Conservation (phyloP, 2,888 invertebrate species). For the Allacma fusca region DNA sequence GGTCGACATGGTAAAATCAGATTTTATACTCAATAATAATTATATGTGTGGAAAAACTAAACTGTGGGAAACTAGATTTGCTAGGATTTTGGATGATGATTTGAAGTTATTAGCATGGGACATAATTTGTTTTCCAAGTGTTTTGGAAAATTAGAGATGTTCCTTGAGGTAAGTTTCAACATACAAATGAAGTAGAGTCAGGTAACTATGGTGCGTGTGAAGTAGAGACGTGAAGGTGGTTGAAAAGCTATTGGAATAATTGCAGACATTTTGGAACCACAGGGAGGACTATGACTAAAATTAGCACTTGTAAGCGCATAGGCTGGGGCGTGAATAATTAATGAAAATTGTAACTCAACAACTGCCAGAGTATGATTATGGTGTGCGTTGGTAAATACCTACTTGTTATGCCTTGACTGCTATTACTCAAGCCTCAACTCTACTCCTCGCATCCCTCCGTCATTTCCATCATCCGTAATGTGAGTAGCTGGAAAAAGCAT, state of each 20-base stretch:
- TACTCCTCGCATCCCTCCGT: background rate
- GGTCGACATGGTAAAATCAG: no score
- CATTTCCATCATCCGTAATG: background rate
- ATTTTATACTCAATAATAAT: no score
- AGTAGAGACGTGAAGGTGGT: no score
- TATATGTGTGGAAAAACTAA: no score
- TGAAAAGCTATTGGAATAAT: background rate
- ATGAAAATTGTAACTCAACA: constrained; percentile 13
- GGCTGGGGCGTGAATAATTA: constrained; percentile 17
- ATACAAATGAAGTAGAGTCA: no score
- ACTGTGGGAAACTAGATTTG: no score
- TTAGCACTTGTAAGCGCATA: constrained; percentile 3
- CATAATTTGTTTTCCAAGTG: no score
- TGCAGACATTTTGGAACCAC: constrained; percentile 2
- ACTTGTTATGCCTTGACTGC: constrained; percentile 11
- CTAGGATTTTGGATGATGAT: no score
- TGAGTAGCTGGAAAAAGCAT: background rate
- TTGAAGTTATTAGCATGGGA: no score
- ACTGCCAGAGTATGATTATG: constrained; percentile 4
- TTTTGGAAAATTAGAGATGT: no score
- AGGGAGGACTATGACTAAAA: constrained; percentile 4
- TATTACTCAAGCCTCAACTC: background rate
- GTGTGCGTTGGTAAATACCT: background rate
- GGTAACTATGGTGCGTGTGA: no score
- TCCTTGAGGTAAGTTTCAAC: no score